These are phyloP conservation scores for Hydroisotoma schaefferi DNA, from an alignment of 2,888 invertebrate species.

Conservation along the genomic window DNA sequence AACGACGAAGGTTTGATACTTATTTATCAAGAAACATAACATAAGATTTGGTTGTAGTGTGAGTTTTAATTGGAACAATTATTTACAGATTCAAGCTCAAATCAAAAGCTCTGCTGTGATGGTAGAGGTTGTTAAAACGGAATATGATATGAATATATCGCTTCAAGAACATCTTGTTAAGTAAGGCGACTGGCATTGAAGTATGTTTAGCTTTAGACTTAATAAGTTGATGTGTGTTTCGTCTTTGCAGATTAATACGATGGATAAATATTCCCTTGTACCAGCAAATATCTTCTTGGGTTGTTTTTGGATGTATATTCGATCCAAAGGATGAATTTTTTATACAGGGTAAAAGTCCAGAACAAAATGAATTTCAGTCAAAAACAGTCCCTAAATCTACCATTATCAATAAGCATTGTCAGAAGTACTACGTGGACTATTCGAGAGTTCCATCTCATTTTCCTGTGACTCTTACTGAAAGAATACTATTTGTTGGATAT, in stretches of 20 bases:
- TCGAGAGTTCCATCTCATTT: slow-evolving; percentile 44
- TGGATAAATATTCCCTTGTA: slow-evolving; percentile 43
- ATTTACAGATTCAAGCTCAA: slow-evolving; percentile 31
- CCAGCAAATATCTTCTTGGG: slow-evolving; percentile 47
- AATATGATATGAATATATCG: slow-evolving; percentile 44
- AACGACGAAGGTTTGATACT: slow-evolving; percentile 25
- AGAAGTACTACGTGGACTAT: slow-evolving; percentile 40
- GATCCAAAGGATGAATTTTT: slow-evolving; percentile 47
- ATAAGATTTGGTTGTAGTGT: background rate
- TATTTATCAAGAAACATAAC: background rate
- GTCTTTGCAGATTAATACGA: slow-evolving; percentile 32
- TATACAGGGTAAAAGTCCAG: slow-evolving; percentile 23
- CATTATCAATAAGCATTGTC: background rate
- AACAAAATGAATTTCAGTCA: background rate
- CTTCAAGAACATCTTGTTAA: slow-evolving; percentile 35
- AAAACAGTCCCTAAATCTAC: background rate
- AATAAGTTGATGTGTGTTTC: background rate
- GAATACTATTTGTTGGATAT: slow-evolving; percentile 45
- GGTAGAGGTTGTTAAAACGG: slow-evolving; percentile 44
- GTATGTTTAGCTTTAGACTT: background rate
- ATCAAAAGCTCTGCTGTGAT: slow-evolving; percentile 38
- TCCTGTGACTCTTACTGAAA: slow-evolving; percentile 36
- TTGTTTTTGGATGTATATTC: slow-evolving; percentile 40
- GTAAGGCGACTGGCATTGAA: slow-evolving; percentile 19
- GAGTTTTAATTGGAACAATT: background rate